phyloP scores from a whole-genome alignment of 2,113 vertebrate species.

The Oncorhynchus kisutch region DNA sequence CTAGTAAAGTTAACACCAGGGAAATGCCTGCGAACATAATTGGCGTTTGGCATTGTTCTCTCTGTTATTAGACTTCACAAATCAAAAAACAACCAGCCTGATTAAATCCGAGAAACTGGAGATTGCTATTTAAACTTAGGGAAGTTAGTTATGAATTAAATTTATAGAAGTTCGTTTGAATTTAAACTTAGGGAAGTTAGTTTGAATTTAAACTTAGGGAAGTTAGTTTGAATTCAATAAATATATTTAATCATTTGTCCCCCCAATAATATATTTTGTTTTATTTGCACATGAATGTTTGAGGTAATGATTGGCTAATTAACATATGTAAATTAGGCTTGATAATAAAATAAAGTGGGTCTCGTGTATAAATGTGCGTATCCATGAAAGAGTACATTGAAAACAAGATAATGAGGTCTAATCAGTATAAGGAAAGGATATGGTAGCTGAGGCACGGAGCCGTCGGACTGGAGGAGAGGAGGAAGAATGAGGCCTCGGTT shows the following conservation, averaged over 20 bases:
- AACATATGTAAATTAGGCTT: slow-evolving; percentile 73
- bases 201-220: not conserved
- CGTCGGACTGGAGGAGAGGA: not conserved
- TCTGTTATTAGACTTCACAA: slow-evolving; percentile 70
- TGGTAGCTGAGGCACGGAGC: slow-evolving; percentile 1
- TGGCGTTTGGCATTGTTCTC: slow-evolving; percentile 71
- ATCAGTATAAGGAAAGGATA: slow-evolving; percentile 55
- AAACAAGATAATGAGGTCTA: slow-evolving; percentile 64
- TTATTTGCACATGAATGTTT: slow-evolving; percentile 75
- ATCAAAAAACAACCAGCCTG: slow-evolving; percentile 58
- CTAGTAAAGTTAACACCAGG: slow-evolving; percentile 39
- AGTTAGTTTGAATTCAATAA: slow-evolving; percentile 46
- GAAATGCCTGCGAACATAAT: slow-evolving; percentile 67
- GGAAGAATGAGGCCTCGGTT: not conserved
- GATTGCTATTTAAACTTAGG: slow-evolving; percentile 47
- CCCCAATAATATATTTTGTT: slow-evolving; percentile 64
- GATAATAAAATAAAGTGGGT: slow-evolving; percentile 56
- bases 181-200: no score
- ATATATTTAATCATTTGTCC: slow-evolving; percentile 59
- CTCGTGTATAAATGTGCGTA: slow-evolving; percentile 30
- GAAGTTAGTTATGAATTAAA: slow-evolving; percentile 58
- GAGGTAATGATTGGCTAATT: slow-evolving; percentile 75
- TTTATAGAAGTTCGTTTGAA: not conserved
- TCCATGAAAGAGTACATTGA: slow-evolving; percentile 58
- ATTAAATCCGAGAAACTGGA: slow-evolving; percentile 68